These are phyloP conservation scores for Apodemia duryi DNA, from an alignment of 2,888 invertebrate genomes.

Conservation along the genomic window DNA sequence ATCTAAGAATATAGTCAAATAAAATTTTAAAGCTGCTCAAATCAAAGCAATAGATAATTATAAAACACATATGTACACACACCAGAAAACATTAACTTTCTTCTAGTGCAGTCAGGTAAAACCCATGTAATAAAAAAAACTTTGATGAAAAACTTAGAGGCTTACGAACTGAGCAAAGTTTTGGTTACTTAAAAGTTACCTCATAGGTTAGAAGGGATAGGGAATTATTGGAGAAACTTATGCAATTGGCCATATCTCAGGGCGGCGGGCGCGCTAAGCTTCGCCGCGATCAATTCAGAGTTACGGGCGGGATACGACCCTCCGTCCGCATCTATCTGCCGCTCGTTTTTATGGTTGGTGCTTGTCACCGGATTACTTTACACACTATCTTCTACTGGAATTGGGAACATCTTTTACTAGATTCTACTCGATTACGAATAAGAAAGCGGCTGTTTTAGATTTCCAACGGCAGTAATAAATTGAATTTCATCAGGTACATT, in stretches of 20 bases:
- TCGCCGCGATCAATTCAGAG: conserved; percentile 51
- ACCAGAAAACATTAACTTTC: background rate
- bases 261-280: conserved; percentile 35
- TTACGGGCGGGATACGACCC: conserved; percentile 42
- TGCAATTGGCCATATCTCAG: conserved; percentile 46
- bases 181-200: conserved; percentile 30
- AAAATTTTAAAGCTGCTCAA: too few species aligned
- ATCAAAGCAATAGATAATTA: too few species aligned
- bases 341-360: conserved; percentile 26
- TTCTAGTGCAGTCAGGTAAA: background rate
- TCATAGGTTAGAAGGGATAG: conserved; percentile 38
- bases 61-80: too few species aligned
- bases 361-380: conserved; percentile 26
- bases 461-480: too few species aligned
- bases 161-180: conserved; percentile 17
- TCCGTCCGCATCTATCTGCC: conserved; percentile 28
- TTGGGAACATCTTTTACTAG: background rate
- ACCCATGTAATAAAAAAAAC: conserved; percentile 7
- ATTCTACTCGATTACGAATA: background rate
- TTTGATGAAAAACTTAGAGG: conserved; percentile 23
- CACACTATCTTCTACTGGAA: conserved; percentile 18
- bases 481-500: too few species aligned
- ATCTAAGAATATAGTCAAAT: too few species aligned
- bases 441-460: background rate
- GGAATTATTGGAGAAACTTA: conserved; percentile 53